Base-by-base conservation (phyloP, 2,113 vertebrate genomes). In the Ahaetulla prasina region DNA sequence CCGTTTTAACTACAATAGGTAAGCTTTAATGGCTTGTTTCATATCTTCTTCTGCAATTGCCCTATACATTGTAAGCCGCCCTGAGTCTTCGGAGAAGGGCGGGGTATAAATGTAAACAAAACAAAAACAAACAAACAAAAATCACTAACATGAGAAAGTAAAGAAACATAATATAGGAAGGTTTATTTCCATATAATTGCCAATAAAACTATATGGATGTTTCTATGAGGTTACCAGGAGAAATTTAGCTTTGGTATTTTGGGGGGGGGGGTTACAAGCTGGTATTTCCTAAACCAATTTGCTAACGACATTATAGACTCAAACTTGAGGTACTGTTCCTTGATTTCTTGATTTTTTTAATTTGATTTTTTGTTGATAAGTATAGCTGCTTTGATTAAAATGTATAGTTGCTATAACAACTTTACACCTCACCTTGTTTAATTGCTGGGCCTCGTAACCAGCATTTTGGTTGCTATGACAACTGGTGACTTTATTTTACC, bases 351-450 rank as follows among this genome's bases (percentile, higher is more conserved):
- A 80, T 39, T 80, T 80, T 68, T 80, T 43, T 22, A 9, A 80
- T 43, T 80, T 80, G 35, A 80, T 80, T 80, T 80, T 80, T 80
- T 16, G 3, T 80, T 74, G n/a, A 92, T 84, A 96, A 49, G 30
- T 43, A 94, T 91, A 93, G 90, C 16, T 94, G 95, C 92, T 89
- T 94, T 88, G 43, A 94, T 93, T 87, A 94, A 80, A 95, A 94
- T 93, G 57, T 92, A 91, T 92, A 95, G 96, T 96, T 97, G 91
- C 96, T 95, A 97, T 97, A 97, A 97, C 97, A 97, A 97, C 96
- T 93, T 93, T 90, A 96, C 94, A 91, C 90, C 94, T 93, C 91
- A 94, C 90, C 85, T 91, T 95, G 94, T 95, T 96, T 95, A 94
- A 94, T 94, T 95, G 96, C 96, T 85, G 94, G 88, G 25, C 89